Conservation (phyloP, 2,113 vertebrate genomes). For the Pionites leucogaster region DNA sequence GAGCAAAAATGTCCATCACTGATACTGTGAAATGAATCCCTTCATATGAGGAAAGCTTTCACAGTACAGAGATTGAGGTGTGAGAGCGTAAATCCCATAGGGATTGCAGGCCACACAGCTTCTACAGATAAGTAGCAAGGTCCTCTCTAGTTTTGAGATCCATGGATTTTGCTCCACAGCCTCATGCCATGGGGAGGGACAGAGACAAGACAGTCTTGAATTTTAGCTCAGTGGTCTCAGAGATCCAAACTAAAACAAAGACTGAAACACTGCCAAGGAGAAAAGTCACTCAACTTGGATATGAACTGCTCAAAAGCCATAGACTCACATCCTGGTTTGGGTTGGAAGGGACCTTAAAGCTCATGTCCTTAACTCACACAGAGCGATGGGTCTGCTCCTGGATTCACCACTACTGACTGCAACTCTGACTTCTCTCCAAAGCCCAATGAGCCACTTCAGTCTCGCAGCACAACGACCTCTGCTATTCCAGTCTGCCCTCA, state of each 20-base stretch:
- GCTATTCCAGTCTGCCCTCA: not conserved
- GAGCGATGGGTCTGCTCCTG: not conserved
- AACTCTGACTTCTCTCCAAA: not conserved
- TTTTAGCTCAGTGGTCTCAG: not conserved
- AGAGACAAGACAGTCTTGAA: not conserved
- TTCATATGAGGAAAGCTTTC: not conserved
- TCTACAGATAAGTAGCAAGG: not conserved
- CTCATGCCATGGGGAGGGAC: rapidly evolving
- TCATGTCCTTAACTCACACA: not conserved
- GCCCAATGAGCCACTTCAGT: too few relatives aligned
- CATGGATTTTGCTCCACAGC: not conserved
- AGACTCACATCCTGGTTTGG: not conserved
- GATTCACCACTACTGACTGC: not conserved
- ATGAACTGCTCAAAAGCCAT: not conserved
- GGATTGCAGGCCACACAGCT: not conserved
- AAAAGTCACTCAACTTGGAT: not conserved
- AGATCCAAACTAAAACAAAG: not conserved
- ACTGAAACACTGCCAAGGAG: not conserved
- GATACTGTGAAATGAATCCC: not conserved
- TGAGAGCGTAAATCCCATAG: not conserved
- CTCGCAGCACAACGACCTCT: not conserved
- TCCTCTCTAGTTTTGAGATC: not conserved
- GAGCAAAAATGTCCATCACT: not conserved
- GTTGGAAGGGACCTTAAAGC: not conserved
- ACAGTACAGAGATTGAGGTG: not conserved